Conservation (phyloP, 2,888 invertebrate species). For the Gandaritis pyraliata region DNA sequence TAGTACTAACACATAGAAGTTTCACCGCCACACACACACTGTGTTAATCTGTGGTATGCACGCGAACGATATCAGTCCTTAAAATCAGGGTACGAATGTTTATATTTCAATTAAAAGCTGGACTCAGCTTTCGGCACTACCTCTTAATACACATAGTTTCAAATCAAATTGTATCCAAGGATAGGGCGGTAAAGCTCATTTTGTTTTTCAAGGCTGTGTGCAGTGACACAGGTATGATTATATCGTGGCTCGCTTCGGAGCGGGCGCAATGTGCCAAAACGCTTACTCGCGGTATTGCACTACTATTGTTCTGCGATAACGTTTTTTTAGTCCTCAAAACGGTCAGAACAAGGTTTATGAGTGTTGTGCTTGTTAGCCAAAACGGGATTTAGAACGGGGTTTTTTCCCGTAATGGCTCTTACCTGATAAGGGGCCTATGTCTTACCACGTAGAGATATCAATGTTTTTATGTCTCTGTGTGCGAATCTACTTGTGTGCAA, state of each 20-base stretch:
- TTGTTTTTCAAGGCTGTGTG: conserved; percentile 8
- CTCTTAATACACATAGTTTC: too few relatives aligned
- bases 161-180: conserved; percentile 8
- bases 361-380: conserved; percentile 42
- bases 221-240: conserved; percentile 63
- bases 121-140: too few relatives aligned
- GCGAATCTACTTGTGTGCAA: background rate
- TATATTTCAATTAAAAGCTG: background rate
- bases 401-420: conserved; percentile 34
- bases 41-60: background rate
- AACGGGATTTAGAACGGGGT: conserved; percentile 35
- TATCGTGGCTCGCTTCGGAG: conserved; percentile 67
- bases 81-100: conserved; percentile 1
- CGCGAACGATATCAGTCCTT: background rate
- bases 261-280: conserved; percentile 81
- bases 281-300: conserved; percentile 74
- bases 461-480: background rate
- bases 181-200: conserved; percentile 18
- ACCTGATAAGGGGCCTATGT: conserved; percentile 19
- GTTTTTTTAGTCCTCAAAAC: conserved; percentile 40
- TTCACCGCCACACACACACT: conserved; percentile 6
- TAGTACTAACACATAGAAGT: conserved; percentile 9
- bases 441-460: background rate
- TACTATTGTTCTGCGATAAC: conserved; percentile 56
- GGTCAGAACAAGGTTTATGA: conserved; percentile 40